These are phyloP conservation scores for Neoarius graeffei DNA, from an alignment of 2,113 vertebrate genomes.

Conservation along the genomic window DNA sequence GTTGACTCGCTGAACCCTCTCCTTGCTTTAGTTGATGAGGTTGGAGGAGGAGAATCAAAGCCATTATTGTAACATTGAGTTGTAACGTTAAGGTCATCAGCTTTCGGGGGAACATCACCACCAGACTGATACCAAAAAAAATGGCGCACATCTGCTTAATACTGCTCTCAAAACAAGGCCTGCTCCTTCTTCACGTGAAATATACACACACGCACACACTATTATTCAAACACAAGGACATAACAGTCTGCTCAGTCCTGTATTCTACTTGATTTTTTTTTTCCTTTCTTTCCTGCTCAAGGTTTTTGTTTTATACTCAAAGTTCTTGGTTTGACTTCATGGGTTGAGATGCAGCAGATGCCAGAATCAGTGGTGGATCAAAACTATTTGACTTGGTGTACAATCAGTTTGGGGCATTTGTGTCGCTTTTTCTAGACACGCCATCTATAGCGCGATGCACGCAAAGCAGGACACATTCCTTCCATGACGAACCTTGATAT, in stretches of 20 bases:
- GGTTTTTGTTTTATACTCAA: constrained; percentile 29
- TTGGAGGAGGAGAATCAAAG: constrained; percentile 48
- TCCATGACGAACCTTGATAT: constrained; percentile 8
- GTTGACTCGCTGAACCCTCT: constrained; percentile 48
- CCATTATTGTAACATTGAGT: constrained; percentile 28
- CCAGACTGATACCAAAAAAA: constrained; percentile 72
- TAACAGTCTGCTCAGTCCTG: constrained; percentile 10
- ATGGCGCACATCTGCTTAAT: constrained; percentile 50
- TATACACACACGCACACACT: neutral
- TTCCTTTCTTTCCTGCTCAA: neutral
- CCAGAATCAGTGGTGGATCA: constrained; percentile 56
- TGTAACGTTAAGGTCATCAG: constrained; percentile 31
- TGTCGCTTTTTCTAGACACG: constrained; percentile 62
- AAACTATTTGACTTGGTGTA: constrained; percentile 55
- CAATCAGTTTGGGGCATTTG: constrained; percentile 66
- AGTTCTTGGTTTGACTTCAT: constrained; percentile 44
- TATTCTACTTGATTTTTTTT: constrained; percentile 21
- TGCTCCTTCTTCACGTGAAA: constrained; percentile 13
- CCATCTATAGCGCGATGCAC: constrained; percentile 8
- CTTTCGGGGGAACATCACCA: constrained; percentile 60
- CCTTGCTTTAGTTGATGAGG: constrained; percentile 53
- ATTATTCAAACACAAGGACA: constrained; percentile 27
- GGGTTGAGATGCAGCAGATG: constrained; percentile 59
- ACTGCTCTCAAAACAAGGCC: constrained; percentile 1
- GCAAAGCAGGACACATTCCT: constrained; percentile 38